Evolutionary conservation across 2,113 vertebrate species (phyloP), one percentile per base, ranked within the genome.

Genomic region (Clarias macrocephalus): DNA sequence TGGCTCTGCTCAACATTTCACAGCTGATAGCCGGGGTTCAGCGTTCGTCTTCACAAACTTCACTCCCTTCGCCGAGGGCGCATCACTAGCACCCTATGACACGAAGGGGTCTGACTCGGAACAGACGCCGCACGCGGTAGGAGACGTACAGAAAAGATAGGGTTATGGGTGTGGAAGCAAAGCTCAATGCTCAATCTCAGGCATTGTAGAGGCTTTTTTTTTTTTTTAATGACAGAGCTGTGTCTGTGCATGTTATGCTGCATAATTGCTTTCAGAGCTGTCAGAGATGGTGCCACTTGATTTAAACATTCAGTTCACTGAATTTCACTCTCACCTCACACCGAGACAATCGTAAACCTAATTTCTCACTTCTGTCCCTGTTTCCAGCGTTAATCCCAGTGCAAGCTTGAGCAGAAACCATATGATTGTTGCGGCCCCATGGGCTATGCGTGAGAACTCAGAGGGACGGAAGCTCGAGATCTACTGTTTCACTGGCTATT

Each of bases 211-310:
- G 8, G 25, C 11, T 77, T 77, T 33, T 48, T 83, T 83, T 83
- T 90, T 90, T 92, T 90, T 93, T 93, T 93, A 93, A 93, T 93
- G 93, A 93, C 87, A 91, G 92, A 91, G 92, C 91, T 88, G 89
- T 89, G 91, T 91, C 63, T 57, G 89, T 42, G 18, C 70, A 91
- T 86, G 89, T 91, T 92, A 93, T 92, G 91, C 87, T 90, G 90
- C 89, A 94, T 95, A 93, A 95, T 95, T 94, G 94, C 91, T 93
- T 94, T 88, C 90, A 86, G 89, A 92, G 83, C 89, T 92, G 92
- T 93, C 92, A 92, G 93, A 94, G 94, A 94, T 95, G 94, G 93
- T 91, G 93, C 92, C 87, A 90, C 89, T 91, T 92, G 89, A 94
- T 94, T 92, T 92, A 92, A 92, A 92, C 93, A 92, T 93, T 37